Conservation (phyloP, 2,888 invertebrate species). For the Melanargia galathea region DNA sequence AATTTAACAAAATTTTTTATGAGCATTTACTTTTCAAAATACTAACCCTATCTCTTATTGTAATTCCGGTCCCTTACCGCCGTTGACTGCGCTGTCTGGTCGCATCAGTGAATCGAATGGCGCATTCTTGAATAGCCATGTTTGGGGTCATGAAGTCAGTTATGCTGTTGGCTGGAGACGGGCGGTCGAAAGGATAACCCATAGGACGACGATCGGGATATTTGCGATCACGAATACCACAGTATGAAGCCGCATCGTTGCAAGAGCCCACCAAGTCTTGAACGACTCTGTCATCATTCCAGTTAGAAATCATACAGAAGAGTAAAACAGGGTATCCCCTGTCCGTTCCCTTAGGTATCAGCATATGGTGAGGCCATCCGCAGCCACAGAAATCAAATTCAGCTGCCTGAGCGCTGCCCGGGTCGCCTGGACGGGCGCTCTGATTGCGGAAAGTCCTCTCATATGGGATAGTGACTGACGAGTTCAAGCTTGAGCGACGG, state of each 20-base stretch:
- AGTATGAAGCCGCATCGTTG: constrained; percentile 86
- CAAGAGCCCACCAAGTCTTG: constrained; percentile 81
- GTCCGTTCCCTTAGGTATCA: constrained; percentile 87
- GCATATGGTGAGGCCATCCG: constrained; percentile 93
- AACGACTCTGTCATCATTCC: constrained; percentile 84
- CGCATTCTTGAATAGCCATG: constrained; percentile 85
- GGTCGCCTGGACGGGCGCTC: constrained; percentile 80
- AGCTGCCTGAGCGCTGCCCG: constrained; percentile 70
- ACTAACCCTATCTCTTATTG: neutral
- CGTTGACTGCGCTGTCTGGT: constrained; percentile 56
- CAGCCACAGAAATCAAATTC: constrained; percentile 93
- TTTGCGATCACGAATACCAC: constrained; percentile 85
- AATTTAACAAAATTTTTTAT: neutral
- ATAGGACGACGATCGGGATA: constrained; percentile 86
- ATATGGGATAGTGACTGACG: constrained; percentile 91
- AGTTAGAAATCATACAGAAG: constrained; percentile 91
- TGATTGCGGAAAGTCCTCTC: constrained; percentile 91
- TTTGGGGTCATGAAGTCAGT: constrained; percentile 88
- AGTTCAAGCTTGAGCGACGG: constrained; percentile 85
- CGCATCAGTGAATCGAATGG: constrained; percentile 83
- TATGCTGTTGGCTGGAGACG: constrained; percentile 81
- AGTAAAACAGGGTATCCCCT: constrained; percentile 86
- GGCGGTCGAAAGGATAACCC: constrained; percentile 91
- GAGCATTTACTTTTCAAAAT: neutral
- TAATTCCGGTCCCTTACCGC: constrained; percentile 21